Conservation (phyloP, 2,113 vertebrate species). For the Sapayoa aenigma region DNA sequence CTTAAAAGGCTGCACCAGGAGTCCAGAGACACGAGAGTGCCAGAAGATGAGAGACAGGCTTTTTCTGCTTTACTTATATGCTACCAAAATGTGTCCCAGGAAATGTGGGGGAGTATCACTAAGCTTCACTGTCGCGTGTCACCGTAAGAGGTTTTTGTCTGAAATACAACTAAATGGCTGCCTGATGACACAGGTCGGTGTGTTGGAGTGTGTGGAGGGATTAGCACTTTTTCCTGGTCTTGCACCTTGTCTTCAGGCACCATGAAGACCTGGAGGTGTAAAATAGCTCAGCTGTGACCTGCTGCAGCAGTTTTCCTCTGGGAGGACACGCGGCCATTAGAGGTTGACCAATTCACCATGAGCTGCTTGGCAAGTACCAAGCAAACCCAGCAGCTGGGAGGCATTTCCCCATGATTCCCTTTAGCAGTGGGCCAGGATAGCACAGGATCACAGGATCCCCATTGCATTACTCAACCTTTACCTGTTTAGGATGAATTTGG, state of each 20-base stretch:
- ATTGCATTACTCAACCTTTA: not conserved
- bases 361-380: not conserved
- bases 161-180: not conserved
- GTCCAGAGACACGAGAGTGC: rapidly evolving
- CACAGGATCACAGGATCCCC: not conserved
- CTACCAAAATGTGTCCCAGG: not conserved
- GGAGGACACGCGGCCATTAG: not conserved
- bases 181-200: too few relatives aligned
- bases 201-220: not conserved
- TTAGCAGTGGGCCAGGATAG: not conserved
- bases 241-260: not conserved
- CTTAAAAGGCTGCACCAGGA: not conserved
- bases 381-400: not conserved
- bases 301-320: not conserved
- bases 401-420: not conserved
- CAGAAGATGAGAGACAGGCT: not conserved
- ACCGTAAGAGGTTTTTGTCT: not conserved
- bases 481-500: not conserved
- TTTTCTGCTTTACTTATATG: not conserved
- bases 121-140: not conserved
- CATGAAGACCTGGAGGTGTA: not conserved
- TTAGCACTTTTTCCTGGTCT: not conserved
- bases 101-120: not conserved
- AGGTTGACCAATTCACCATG: not conserved
- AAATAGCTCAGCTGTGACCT: rapidly evolving